Evolutionary conservation across 2,797 vertebrate species (phyloP).

Genomic region (Hylomyscus alleni): DNA sequence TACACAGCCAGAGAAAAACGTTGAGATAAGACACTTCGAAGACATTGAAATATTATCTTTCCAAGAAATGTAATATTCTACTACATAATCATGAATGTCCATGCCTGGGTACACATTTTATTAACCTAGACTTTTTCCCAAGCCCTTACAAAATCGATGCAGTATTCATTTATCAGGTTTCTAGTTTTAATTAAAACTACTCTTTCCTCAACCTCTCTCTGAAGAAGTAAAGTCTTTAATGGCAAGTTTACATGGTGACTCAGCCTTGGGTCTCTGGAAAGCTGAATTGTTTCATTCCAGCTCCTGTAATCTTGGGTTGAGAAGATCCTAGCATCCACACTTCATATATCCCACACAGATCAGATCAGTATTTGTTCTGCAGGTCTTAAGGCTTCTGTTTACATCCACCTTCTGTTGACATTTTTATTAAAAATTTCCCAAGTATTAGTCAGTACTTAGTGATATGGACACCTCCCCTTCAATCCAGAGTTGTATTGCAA

Average conservation of each 20-base stretch:
- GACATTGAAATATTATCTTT: background rate
- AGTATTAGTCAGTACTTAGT: too few relatives aligned
- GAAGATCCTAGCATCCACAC: background rate
- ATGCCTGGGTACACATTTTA: background rate
- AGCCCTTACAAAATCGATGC: background rate
- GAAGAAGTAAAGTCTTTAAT: background rate
- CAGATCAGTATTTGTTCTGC: background rate
- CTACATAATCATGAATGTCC: background rate
- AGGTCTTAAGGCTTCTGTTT: background rate
- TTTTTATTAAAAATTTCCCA: background rate
- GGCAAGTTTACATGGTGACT: background rate
- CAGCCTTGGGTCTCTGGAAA: background rate
- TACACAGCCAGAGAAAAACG: background rate
- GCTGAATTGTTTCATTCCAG: background rate
- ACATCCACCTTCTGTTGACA: background rate
- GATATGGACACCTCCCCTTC: background rate
- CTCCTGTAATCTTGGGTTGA: background rate
- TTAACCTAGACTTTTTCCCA: background rate
- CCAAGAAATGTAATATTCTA: background rate
- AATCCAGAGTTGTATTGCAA: background rate
- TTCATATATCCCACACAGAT: background rate
- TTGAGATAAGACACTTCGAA: background rate
- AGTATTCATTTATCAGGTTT: background rate
- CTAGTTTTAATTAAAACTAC: background rate
- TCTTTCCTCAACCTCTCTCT: background rate